Percentiles rank a stretch among this genome's conserved stretches.
Evolutionary conservation across 2,888 invertebrate genomes (phyloP).

Genomic region (Nowickia ferox): DNA sequence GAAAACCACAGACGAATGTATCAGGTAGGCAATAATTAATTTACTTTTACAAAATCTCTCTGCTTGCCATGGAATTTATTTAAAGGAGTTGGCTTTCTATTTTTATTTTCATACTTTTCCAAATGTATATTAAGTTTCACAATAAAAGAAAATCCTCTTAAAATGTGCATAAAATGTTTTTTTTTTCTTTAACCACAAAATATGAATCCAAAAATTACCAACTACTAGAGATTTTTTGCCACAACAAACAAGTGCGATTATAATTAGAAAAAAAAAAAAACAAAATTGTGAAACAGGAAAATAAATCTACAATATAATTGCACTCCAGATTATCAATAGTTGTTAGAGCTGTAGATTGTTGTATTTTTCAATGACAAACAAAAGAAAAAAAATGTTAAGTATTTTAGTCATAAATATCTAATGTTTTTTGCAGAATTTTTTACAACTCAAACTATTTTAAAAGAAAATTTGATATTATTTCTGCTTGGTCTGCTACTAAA

Average conservation of each 20-base stretch:
- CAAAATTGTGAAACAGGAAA: background rate
- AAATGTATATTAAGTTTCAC: background rate
- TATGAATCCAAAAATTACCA: background rate
- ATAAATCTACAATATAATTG: background rate
- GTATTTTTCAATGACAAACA: constrained; percentile 13
- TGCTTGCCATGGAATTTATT: constrained; percentile 25
- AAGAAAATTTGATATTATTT: background rate
- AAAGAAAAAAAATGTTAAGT: background rate
- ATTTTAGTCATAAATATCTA: constrained; percentile 2
- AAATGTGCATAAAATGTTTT: constrained; percentile 49
- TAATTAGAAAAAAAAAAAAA: constrained; percentile 32
- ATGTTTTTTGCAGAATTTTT: background rate
- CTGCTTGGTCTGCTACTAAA: background rate
- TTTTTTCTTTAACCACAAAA: background rate
- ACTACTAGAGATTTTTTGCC: background rate
- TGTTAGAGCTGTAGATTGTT: background rate
- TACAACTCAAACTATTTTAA: background rate
- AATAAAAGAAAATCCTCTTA: constrained; percentile 8
- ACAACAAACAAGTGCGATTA: constrained; percentile 37
- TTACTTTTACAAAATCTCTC: background rate
- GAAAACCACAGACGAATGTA: too few species aligned
- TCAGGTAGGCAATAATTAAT: background rate
- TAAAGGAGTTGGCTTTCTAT: background rate
- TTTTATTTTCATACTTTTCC: constrained; percentile 9
- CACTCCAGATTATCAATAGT: constrained; percentile 36